Conservation (phyloP, 2,888 invertebrate genomes). For the Cerceris rybyensis region DNA sequence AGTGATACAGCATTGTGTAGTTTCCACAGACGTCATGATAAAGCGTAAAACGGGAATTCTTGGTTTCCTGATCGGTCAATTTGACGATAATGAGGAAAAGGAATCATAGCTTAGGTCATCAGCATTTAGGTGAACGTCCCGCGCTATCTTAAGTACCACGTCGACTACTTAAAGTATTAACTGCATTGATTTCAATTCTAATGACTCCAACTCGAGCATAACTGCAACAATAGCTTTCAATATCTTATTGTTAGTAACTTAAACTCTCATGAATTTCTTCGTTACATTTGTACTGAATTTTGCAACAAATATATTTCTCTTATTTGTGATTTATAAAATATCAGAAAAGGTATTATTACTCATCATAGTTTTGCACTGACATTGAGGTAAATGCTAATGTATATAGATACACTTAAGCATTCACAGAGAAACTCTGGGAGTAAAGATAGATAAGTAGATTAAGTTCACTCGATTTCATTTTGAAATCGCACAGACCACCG, state of each 20-base stretch:
- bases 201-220: background rate
- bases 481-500: conserved; percentile 19
- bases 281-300: background rate
- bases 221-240: background rate
- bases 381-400: background rate
- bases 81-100: conserved; percentile 8
- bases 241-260: background rate
- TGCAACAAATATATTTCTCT: background rate
- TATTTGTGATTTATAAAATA: background rate
- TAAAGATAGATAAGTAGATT: conserved; percentile 28
- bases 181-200: background rate
- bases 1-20: background rate
- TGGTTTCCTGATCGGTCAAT: conserved; percentile 8
- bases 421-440: background rate
- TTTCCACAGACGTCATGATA: conserved; percentile 9
- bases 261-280: background rate
- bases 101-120: conserved; percentile 24
- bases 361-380: no score
- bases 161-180: background rate
- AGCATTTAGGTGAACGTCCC: conserved; percentile 43
- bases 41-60: conserved; percentile 39
- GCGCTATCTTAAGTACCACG: background rate
- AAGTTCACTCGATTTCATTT: conserved; percentile 36
- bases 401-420: background rate
- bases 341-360: no score